Evolutionary conservation across 2,888 invertebrate genomes (phyloP), one percentile per base, ranked within the genome.

Genomic region (Ichneumoninae sp.): DNA sequence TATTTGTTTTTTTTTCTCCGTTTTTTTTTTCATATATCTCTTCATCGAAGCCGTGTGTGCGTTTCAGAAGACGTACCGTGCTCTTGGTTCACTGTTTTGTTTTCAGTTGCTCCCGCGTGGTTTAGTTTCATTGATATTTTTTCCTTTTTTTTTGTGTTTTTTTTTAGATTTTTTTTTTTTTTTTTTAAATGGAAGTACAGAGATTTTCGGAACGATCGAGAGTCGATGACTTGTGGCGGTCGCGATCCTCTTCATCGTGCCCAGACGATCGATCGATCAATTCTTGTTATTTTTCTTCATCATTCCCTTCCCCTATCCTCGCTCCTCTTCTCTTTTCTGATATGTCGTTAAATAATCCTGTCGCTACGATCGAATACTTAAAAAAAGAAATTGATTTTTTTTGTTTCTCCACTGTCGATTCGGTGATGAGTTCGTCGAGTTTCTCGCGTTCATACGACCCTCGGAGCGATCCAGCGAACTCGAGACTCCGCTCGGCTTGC

Each of bases 331-430:
- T 74, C 78, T 80, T 85, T n/a, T 47, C 65, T 84, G 82, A 80
- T 81, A 81, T 80, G 82, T 82, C 80, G 71, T 82, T 84, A 65
- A 47, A 72, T 62, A 44, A 77, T 66, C 77, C 77, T 69, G 68
- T 72, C 78, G 57, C 69, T 71, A 74, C 74, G 30, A 33, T 33
- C 60, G 60, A 33, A 62, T 62, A 62, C 33, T 62, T 62, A 6
- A 33, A 33, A 33, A 33, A 1, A 33, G 7, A 60, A 33, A 62
- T 30, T 30, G n/a, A n/a, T n/a, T 16, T 16, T 36, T 33, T 62
- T 13, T 60, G 13, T 52, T 40, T 22, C 22, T n/a, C 30, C 40
- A 26, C 40, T 44, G 26, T 10, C 47, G 47, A 10, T n/a, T 22
- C 26, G 16, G 10, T 57, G 36, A n/a, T 26, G 22, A 62, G n/a